These are phyloP conservation scores for Grammomys surdaster DNA, from an alignment of 2,113 vertebrate species.

Conservation along the genomic window DNA sequence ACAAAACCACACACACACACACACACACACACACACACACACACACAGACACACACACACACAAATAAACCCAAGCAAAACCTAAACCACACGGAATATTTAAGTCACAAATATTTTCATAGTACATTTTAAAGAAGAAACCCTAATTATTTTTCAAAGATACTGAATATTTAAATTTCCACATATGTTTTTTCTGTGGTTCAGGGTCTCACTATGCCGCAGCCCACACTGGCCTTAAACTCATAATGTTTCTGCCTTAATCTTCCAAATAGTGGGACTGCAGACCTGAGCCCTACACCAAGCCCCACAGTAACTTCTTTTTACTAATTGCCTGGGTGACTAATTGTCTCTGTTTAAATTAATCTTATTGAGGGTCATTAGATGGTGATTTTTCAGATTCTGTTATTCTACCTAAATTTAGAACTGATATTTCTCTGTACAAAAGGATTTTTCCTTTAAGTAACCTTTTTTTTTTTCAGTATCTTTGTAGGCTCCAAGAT, in stretches of 20 bases:
- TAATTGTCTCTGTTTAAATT: slow-evolving; percentile 20
- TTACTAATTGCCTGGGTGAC: slow-evolving; percentile 21
- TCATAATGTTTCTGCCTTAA: not conserved
- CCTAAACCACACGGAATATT: slow-evolving; percentile 44
- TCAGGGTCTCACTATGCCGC: not conserved
- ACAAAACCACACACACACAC: no score
- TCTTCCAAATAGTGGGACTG: not conserved
- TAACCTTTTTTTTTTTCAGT: not conserved
- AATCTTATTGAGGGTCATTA: not conserved
- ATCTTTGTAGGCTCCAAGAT: not conserved
- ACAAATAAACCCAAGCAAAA: not conserved
- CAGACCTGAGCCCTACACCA: not conserved
- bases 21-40: no score
- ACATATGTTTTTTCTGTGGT: not conserved
- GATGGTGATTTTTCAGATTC: not conserved
- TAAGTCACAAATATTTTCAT: slow-evolving; percentile 53
- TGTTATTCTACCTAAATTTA: not conserved
- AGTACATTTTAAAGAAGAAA: slow-evolving; percentile 64
- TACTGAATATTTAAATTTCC: slow-evolving; percentile 26
- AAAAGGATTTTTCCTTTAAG: not conserved
- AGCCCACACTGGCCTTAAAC: not conserved
- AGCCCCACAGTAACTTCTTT: slow-evolving; percentile 30
- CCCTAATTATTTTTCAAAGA: slow-evolving; percentile 53
- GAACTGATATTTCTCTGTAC: slow-evolving; percentile 14
- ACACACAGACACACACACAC: not conserved